These are phyloP conservation scores for Anthrax anthrax DNA, from an alignment of 2,888 invertebrate species.

Conservation along the genomic window DNA sequence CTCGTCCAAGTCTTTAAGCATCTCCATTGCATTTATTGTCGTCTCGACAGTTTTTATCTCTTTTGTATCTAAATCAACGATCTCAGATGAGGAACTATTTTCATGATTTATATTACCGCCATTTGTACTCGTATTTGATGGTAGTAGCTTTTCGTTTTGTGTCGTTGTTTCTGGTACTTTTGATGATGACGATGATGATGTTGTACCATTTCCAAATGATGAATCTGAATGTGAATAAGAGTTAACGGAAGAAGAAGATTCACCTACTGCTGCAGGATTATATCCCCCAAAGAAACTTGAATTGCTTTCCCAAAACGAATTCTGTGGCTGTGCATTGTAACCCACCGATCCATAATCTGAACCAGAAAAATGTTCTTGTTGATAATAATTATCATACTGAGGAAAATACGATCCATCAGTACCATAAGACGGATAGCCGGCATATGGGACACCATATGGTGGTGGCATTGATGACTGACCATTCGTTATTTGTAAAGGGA, in stretches of 20 bases:
- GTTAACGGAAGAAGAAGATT: not conserved
- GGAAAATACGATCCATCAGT: not conserved
- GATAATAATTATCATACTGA: constrained; percentile 8
- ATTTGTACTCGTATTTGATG: no score
- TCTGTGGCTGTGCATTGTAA: constrained; percentile 5
- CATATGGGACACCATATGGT: not conserved
- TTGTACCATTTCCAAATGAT: not conserved
- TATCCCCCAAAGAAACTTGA: not conserved
- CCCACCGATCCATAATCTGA: constrained; percentile 3
- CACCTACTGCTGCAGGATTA: not conserved
- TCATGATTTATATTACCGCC: not conserved
- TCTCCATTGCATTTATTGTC: constrained; percentile 16
- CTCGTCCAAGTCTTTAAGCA: not conserved
- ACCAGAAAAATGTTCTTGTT: constrained; percentile 7
- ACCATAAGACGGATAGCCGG: not conserved
- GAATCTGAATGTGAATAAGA: not conserved
- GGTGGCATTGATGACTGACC: not conserved
- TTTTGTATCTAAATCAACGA: constrained; percentile 32
- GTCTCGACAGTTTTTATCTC: constrained; percentile 33
- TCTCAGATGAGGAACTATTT: constrained; percentile 21
- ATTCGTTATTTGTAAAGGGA: not conserved
- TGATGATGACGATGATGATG: not conserved
- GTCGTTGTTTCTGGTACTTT: not conserved
- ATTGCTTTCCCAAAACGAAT: constrained; percentile 7
- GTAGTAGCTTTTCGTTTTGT: no score